Evolutionary conservation across 2,888 invertebrate genomes (phyloP), one percentile per base, ranked within the genome.

Genomic region (Disparrhopalites patrizii): DNA sequence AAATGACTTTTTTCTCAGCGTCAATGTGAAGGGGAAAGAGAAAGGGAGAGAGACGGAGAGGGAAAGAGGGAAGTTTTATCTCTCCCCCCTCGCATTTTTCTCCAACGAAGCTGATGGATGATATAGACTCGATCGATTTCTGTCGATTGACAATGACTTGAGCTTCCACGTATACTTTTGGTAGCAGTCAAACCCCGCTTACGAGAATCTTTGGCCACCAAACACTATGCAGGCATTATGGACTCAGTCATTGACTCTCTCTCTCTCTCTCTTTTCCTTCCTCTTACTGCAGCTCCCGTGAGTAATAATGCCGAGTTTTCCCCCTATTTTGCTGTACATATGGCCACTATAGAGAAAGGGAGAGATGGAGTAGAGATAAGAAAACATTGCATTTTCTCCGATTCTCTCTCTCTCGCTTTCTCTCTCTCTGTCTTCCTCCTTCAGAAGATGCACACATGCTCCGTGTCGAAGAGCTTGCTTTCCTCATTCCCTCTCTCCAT

Each of bases 61-160:
- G 13, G 25, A 52, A 18, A 47, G 52, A 8, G 31, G 10, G 54
- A 54, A 33, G 18, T 54, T 13, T 20, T 30, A 30, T 54, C 33
- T 30, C 25, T 40, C 57, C 23, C 27, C 23, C 36, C 38, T 25
- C 47, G n/a, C n/a, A n/a, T n/a, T n/a, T n/a, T n/a, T n/a, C n/a
- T n/a, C 23, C 5, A 40, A 56, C 36, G 15, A 5, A 3, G 51
- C 60, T 61, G 61, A 61, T 61, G 61, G 51, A 61, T 61, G 61
- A 51, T 61, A 61, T 61, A 61, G 61, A 61, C 51, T 36, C 51
- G 52, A 61, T 61, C 61, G 58, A 43, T 58, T 58, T 58, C 47
- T 8, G 58, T 58, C 58, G 61, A 61, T 61, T 61, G 61, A 51
- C 61, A 52, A 61, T 61, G 61, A 61, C 61, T 61, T 61, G 61